Percentiles rank a stretch among this genome's conserved stretches.
phyloP scores from a whole-genome alignment of 2,113 vertebrate genomes.

The Oreochromis niloticus region DNA sequence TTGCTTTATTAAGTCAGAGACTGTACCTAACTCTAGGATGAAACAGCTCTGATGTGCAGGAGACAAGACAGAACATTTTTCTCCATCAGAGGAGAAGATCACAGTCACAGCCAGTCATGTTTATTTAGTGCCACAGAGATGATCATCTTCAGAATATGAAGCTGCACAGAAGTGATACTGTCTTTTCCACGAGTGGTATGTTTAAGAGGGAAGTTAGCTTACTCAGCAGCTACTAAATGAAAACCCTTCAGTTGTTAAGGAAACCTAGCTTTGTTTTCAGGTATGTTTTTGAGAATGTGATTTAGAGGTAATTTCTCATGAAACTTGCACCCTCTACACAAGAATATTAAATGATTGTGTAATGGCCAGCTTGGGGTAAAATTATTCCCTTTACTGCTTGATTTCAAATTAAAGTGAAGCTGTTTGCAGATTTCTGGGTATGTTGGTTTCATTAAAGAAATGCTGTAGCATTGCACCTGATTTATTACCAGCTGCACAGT shows the following conservation, averaged over 20 bases:
- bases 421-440: neutral
- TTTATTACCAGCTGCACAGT: neutral
- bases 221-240: neutral
- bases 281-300: neutral
- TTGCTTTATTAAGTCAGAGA: neutral
- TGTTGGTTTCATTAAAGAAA: neutral
- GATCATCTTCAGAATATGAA: neutral
- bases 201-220: neutral
- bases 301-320: neutral
- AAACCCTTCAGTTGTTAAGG: neutral
- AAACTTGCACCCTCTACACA: neutral
- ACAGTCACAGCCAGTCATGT: neutral
- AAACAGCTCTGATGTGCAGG: neutral
- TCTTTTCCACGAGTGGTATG: neutral
- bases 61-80: neutral
- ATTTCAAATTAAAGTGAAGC: neutral
- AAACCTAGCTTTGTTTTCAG: neutral
- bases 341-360: neutral
- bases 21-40: neutral
- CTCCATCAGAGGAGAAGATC: slow-evolving; percentile 8
- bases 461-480: neutral
- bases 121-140: slow-evolving; percentile 4
- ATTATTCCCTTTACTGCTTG: neutral
- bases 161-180: neutral
- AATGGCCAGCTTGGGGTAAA: neutral